Evolutionary conservation across 2,888 invertebrate genomes (phyloP), one percentile per base, ranked within the genome.

Genomic region (Strigamia transsilvanica): DNA sequence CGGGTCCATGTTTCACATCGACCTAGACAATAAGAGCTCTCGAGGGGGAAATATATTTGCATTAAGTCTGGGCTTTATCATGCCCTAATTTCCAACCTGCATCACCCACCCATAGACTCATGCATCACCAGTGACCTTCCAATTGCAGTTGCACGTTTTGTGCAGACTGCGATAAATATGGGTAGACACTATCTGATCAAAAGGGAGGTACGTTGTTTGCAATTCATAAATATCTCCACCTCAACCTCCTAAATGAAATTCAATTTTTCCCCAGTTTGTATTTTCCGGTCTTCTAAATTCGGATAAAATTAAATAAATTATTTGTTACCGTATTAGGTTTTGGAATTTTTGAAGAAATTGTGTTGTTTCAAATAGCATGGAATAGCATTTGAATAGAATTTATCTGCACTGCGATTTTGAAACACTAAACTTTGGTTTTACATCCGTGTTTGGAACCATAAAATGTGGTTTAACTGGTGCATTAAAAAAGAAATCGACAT

Each of bases 11-110:
- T 79, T 79, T 79, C 79, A 79, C 79, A 79, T 79, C 79, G 79
- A 79, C 79, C 79, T 42, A 79, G 79, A 79, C 79, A 79, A 79
- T 79, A 79, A 79, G 38, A 41, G 79, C 79, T 79, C 79, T 79
- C 79, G 13, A 9, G 79, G 79, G 79, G 21, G 38, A 79, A 38
- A 79, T 42, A 42, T 79, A 79, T 79, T 79, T 79, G 79, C 79
- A 79, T 79, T 79, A 79, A 27, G 79, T 38, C 21, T 42, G 79
- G 79, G 41, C 38, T 79, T 79, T 79, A 79, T 79, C 79, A 42
- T 79, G 79, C 41, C 42, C 79, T 79, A 79, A 79, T 79, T 79
- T 79, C 79, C 38, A 42, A 73, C 73, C 79, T 79, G 79, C 41
- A 18, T 42, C 38, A 79, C 41, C 79, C 79, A 41, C 79, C 79